Evolutionary conservation across 2,113 vertebrate genomes (phyloP), one percentile per base, ranked within the genome.

Genomic region (Mobula hypostoma): DNA sequence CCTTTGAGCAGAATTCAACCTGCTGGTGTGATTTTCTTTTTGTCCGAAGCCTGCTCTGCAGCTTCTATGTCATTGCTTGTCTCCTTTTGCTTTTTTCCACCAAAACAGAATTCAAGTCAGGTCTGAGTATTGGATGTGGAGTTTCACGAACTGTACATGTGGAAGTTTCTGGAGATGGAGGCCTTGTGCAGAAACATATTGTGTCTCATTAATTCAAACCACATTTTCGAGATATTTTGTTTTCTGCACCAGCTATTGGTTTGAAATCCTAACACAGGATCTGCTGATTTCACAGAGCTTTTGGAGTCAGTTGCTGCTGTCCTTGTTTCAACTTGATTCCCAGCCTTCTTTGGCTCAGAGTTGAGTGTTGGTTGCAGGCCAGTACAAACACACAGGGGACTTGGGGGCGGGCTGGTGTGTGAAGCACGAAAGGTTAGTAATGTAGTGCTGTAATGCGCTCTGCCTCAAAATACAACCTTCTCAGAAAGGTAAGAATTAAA

Each of bases 361-460:
- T 76, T 93, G 40, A 76, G 40, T 74, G 91, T 94, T 95, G 95
- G 94, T 36, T 94, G 93, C 95, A 94, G 0, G 66, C 94, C 94
- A 95, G 92, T 90, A 91, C 94, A 94, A 87, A 95, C 94, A 95
- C 94, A 94, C 95, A 95, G n/a, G 94, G 95, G 95, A 94, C 95
- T 93, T 93, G 68, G 66, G 70, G 36, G 91, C 36, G 70, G 70
- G 40, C 24, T 93, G 56, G 48, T 61, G 83, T 58, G 83, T 61
- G 83, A 87, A 19, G 83, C 83, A 61, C 48, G 58, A 61, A 61
- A 87, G 58, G 83, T 87, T 56, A 66, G 72, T 21, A 66, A 90
- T 32, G 14, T 68, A 29, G 66, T 90, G 85, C 85, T 19, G 85
- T 88, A 48, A 48, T 48, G 48, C 48, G 3, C 48, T 48, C 48